phyloP scores from a whole-genome alignment of 2,888 invertebrate species.

The Neria commutata region DNA sequence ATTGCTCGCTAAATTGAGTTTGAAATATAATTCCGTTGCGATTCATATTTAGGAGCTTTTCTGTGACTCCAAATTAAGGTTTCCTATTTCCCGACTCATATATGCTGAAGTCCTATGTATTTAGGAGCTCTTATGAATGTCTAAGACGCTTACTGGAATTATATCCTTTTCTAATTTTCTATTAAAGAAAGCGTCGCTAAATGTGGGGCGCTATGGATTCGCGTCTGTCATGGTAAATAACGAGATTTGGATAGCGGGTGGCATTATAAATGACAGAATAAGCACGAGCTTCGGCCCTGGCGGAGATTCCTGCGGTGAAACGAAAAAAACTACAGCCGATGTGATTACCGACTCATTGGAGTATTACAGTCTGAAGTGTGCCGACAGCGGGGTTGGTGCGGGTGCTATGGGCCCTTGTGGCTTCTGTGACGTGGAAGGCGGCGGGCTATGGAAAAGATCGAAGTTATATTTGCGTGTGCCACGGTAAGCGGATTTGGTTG shows the following conservation, averaged over 20 bases:
- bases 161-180: no score
- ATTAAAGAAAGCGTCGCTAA: constrained; percentile 44
- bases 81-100: no score
- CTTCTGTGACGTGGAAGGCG: background rate
- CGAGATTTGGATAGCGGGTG: constrained; percentile 76
- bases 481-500: constrained; percentile 27
- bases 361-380: constrained; percentile 34
- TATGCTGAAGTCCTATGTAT: no score
- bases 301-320: constrained; percentile 10
- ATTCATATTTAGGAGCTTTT: no score
- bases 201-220: constrained; percentile 45
- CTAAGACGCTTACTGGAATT: no score
- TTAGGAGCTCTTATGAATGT: no score
- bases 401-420: constrained; percentile 3
- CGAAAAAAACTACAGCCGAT: constrained; percentile 26
- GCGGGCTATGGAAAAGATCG: constrained; percentile 31
- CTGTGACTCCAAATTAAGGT: no score
- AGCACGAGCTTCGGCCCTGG: background rate
- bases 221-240: constrained; percentile 39
- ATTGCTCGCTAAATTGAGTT: no score
- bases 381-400: constrained; percentile 17
- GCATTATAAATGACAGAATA: constrained; percentile 63
- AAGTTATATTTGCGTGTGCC: constrained; percentile 33
- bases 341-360: constrained; percentile 43
- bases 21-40: no score